These are phyloP conservation scores for Pheosia gnoma DNA, from an alignment of 2,888 invertebrate genomes.

Conservation along the genomic window DNA sequence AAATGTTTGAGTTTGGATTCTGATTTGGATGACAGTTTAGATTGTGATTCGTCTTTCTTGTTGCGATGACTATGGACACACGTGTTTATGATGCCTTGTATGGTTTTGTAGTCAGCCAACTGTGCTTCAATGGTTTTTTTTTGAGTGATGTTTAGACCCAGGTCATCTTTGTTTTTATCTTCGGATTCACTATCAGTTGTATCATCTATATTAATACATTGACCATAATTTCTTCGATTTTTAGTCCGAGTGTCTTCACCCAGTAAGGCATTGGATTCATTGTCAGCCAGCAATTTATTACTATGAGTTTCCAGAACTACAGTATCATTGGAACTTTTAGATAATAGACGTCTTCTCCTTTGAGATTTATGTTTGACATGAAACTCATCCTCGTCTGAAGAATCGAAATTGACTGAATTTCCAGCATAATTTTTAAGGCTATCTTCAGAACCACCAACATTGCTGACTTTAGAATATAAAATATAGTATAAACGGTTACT, in stretches of 20 bases:
- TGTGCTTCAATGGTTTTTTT: conserved; percentile 26
- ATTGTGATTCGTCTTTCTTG: conserved; percentile 34
- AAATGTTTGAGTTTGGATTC: conserved; percentile 62
- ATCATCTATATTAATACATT: conserved; percentile 64
- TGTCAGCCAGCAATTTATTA: conserved; percentile 22
- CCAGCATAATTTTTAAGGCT: neutral
- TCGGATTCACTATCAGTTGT: conserved; percentile 55
- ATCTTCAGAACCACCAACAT: conserved; percentile 9
- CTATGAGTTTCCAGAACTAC: conserved; percentile 44
- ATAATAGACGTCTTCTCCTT: conserved; percentile 42
- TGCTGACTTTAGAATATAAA: conserved; percentile 43
- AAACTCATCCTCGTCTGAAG: conserved; percentile 39
- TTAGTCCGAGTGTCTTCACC: conserved; percentile 13
- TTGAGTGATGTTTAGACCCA: conserved; percentile 13
- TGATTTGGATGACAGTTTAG: conserved; percentile 22
- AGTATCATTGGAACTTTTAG: conserved; percentile 53
- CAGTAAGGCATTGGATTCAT: conserved; percentile 11
- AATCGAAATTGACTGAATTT: neutral
- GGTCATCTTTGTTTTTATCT: conserved; percentile 20
- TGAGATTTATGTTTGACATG: conserved; percentile 32
- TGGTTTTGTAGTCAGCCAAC: conserved; percentile 42
- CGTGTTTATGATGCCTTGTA: conserved; percentile 56
- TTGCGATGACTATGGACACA: conserved; percentile 55
- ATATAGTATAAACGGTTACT: conserved; percentile 48
- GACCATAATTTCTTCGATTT: conserved; percentile 28